A percentile compares a stretch with the other conserved stretches of the same genome.
phyloP scores from a whole-genome alignment of 2,888 invertebrate species.

The Platerodrilus igneus region DNA sequence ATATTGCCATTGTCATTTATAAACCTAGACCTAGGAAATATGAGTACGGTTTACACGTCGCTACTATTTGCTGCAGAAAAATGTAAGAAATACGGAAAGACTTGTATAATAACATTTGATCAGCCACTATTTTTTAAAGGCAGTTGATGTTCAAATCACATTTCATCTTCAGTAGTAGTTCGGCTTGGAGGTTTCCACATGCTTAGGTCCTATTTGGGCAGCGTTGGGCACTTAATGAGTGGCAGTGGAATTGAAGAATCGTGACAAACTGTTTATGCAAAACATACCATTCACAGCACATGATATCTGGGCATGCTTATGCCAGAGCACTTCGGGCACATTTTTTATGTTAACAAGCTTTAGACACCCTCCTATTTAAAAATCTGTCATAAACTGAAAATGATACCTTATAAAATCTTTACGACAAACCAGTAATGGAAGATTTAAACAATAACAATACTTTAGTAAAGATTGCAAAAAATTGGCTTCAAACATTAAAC shows the following conservation, averaged over 20 bases:
- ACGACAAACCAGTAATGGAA: no score
- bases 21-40: constrained; percentile 2
- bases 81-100: constrained; percentile 6
- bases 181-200: constrained; percentile 6
- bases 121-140: no score
- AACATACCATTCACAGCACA: constrained; percentile 5
- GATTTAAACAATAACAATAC: no score
- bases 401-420: no score
- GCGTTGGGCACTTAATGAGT: constrained; percentile 7
- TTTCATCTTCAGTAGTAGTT: constrained; percentile 1
- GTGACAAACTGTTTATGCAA: constrained; percentile 5
- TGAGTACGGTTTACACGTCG: no score
- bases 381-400: no score
- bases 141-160: constrained; percentile 3
- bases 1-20: constrained; percentile 6
- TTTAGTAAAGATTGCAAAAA: no score
- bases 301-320: no score
- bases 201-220: constrained; percentile 8
- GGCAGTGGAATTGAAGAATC: constrained; percentile 6
- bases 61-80: constrained; percentile 7
- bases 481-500: no score
- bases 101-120: no score
- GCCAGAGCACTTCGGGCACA: no score
- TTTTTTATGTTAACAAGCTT: constrained; percentile 8
- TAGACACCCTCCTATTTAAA: no score